A percentile compares a stretch with the other conserved stretches of the same genome.
Evolutionary conservation across 2,888 invertebrate genomes (phyloP).

Genomic region (Xylocampa areola): DNA sequence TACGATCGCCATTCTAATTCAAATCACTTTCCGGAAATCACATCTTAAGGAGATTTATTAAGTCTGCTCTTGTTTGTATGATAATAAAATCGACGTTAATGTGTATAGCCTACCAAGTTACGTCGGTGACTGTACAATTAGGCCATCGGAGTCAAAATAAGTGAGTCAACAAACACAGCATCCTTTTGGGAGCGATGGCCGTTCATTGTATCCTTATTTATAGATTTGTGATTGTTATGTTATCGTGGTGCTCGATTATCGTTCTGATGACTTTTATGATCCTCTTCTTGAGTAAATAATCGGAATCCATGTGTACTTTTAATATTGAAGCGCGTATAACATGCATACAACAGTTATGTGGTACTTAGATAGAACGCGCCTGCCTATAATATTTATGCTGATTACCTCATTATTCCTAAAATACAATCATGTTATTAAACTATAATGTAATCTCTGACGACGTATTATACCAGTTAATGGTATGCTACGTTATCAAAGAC

Average conservation of each 20-base stretch:
- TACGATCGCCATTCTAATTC: conserved; percentile 74
- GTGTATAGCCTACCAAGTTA: conserved; percentile 75
- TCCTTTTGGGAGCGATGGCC: conserved; percentile 80
- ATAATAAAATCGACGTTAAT: conserved; percentile 78
- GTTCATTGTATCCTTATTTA: conserved; percentile 62
- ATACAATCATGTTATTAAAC: no score
- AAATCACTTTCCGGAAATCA: conserved; percentile 78
- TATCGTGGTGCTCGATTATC: conserved; percentile 50
- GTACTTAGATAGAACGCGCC: background rate
- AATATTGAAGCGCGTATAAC: conserved; percentile 20
- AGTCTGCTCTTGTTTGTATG: conserved; percentile 77
- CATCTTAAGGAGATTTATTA: conserved; percentile 75
- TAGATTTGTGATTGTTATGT: conserved; percentile 58
- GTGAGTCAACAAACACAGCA: conserved; percentile 81
- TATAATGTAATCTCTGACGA: no score
- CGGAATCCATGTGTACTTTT: conserved; percentile 25
- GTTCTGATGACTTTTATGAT: conserved; percentile 54
- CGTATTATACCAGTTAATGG: no score
- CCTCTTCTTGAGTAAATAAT: conserved; percentile 53
- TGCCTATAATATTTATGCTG: no score
- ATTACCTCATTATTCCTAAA: no score
- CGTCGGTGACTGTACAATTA: conserved; percentile 72
- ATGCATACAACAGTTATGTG: no score
- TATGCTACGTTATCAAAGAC: no score
- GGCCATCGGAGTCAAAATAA: conserved; percentile 76